Conservation (phyloP, 2,797 vertebrate species). For the Sebastes flavidus region DNA sequence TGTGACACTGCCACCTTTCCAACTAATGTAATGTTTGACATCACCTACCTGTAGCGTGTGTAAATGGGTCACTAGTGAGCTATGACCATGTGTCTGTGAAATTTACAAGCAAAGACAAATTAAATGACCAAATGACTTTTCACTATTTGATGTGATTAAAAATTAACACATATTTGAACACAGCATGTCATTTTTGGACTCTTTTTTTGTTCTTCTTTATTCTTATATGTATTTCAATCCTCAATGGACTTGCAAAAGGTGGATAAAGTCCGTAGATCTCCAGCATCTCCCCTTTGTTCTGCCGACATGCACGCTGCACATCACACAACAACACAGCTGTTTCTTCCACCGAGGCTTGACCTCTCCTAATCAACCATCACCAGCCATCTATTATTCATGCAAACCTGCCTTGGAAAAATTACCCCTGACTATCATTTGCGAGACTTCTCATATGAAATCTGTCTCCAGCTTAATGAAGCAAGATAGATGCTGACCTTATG, state of each 20-base stretch:
- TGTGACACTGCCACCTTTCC: slow-evolving; percentile 77
- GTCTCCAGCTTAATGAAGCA: slow-evolving; percentile 66
- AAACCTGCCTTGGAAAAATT: slow-evolving; percentile 47
- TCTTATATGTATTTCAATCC: neutral
- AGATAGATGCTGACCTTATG: slow-evolving; percentile 50
- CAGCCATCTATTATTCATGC: slow-evolving; percentile 66
- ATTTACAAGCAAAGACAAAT: slow-evolving; percentile 61
- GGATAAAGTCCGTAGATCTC: neutral
- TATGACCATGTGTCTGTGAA: slow-evolving; percentile 66
- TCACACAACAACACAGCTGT: slow-evolving; percentile 40
- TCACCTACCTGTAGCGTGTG: slow-evolving; percentile 34
- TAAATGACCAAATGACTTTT: slow-evolving; percentile 66
- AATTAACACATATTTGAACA: slow-evolving; percentile 9
- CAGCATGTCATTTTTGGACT: neutral
- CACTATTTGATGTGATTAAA: slow-evolving; percentile 56
- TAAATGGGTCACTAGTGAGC: slow-evolving; percentile 52
- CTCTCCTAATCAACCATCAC: slow-evolving; percentile 39
- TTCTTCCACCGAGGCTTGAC: slow-evolving; percentile 28
- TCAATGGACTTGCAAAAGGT: neutral
- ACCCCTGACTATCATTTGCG: slow-evolving; percentile 54
- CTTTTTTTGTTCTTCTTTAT: neutral
- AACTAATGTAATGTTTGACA: slow-evolving; percentile 60
- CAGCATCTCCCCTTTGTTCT: neutral
- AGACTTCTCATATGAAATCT: slow-evolving; percentile 59
- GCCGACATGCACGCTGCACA: neutral